Evolutionary conservation across 2,797 vertebrate genomes (phyloP).

Genomic region (Knipowitschia caucasica): DNA sequence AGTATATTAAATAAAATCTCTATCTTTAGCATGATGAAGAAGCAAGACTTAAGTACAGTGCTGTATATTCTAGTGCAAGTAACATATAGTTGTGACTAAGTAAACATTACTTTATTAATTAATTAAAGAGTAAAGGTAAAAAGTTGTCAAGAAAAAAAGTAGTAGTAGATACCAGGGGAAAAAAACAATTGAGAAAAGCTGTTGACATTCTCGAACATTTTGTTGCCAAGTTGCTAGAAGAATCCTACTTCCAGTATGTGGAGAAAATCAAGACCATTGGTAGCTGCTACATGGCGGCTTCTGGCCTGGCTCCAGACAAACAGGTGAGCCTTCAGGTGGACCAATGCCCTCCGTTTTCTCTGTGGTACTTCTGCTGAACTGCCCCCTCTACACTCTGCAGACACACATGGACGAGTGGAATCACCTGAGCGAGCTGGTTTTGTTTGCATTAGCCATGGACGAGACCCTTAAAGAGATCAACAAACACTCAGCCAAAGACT

Average conservation of each 20-base stretch:
- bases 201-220: neutral
- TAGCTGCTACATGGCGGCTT: slow-evolving; percentile 81
- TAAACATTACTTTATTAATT: too few species aligned
- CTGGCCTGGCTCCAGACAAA: slow-evolving; percentile 72
- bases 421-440: slow-evolving; percentile 77
- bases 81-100: too few species aligned
- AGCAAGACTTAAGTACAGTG: too few species aligned
- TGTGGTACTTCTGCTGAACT: neutral
- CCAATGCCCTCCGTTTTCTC: neutral
- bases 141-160: too few species aligned
- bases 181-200: too few species aligned
- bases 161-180: too few species aligned
- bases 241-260: slow-evolving; percentile 75
- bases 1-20: too few species aligned
- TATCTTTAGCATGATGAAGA: too few species aligned
- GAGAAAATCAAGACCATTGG: slow-evolving; percentile 83
- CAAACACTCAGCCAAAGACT: slow-evolving; percentile 65
- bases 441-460: slow-evolving; percentile 79
- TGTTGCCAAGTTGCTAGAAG: slow-evolving; percentile 68
- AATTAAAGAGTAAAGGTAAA: too few species aligned
- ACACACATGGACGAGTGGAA: slow-evolving; percentile 64
- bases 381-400: slow-evolving; percentile 23
- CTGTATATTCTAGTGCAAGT: too few species aligned
- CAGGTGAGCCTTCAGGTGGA: slow-evolving; percentile 43
- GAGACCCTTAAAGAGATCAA: slow-evolving; percentile 76